These are phyloP conservation scores for Strix occidentalis DNA, from an alignment of 2,797 vertebrate genomes.

Conservation along the genomic window DNA sequence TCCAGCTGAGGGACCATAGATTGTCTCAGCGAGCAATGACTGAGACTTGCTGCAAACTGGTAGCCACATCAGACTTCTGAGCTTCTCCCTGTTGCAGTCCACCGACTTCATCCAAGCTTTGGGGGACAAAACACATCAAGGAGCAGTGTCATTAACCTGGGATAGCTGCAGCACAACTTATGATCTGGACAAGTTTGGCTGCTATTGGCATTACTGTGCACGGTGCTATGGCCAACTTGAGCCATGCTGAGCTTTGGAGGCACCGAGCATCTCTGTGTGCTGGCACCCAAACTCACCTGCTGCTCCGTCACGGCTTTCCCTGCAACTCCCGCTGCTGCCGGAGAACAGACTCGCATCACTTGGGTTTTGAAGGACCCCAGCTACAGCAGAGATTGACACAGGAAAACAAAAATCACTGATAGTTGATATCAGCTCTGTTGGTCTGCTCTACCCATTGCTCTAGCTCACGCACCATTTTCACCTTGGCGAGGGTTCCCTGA, in stretches of 20 bases:
- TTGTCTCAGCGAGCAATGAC: fast-evolving
- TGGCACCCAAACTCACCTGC: slow-evolving; percentile 62
- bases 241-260: fast-evolving
- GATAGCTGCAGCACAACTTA: background rate
- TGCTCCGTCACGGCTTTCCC: slow-evolving; percentile 56
- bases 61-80: fast-evolving
- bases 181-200: background rate
- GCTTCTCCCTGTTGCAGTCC: background rate
- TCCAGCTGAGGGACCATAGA: background rate
- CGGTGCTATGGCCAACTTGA: fast-evolving
- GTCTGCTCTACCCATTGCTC: too few relatives aligned
- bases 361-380: slow-evolving; percentile 74
- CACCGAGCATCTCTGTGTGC: fast-evolving
- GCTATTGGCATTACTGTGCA: background rate
- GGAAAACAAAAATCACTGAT: background rate
- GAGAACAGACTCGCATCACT: slow-evolving; percentile 62
- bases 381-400: slow-evolving; percentile 43
- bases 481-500: too few relatives aligned
- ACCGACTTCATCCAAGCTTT: background rate
- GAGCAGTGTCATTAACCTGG: too few relatives aligned
- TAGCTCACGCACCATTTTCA: too few relatives aligned
- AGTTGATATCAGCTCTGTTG: fast-evolving
- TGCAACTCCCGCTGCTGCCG: background rate
- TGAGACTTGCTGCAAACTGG: background rate
- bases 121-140: fast-evolving